Evolutionary conservation across 2,888 invertebrate genomes (phyloP), one percentile per base, ranked within the genome.

Genomic region (Notocelia uddmanniana): DNA sequence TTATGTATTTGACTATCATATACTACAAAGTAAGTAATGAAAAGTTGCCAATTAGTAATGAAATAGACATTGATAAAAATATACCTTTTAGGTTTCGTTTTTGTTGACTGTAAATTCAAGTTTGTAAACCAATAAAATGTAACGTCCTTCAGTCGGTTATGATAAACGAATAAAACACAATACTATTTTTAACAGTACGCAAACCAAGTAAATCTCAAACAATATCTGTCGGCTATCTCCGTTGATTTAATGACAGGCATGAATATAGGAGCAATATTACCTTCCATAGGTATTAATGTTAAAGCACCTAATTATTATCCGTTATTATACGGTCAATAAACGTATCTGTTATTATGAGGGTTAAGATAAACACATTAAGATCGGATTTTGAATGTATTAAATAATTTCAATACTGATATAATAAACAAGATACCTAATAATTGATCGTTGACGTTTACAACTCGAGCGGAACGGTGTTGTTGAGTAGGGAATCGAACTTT

Each of bases 391-490:
- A 50, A 18, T 50, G 9, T 50, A 50, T 41, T 41, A 41, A 41
- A 13, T 45, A 45, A 1, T 8, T 3, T 15, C 3, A 45, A 1
- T 15, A 6, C 3, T 13, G 54, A 5, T 21, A 9, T 23, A 13
- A 18, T 31, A 6, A 26, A 57, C 26, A 18, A 18, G 37, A 48
- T 48, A n/a, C n/a, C n/a, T n/a, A 57, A n/a, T 34, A 48, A 63
- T 69, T 69, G 55, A 57, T 63, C 21, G 15, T 19, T 54, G 60
- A 69, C 48, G n/a, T 23, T 60, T n/a, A 48, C 60, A 55, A 10
- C 26, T 23, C 55, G 6, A 45, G n/a, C 18, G n/a, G 58, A 34
- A 57, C 15, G 10, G 50, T 34, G 15, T 58, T 58, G 41, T 66
- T 52, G 52, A 41, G 64, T 58, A 0, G 41, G 58, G 58, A 59